Percentiles rank a stretch among this genome's conserved stretches.
Conservation (phyloP, 2,888 invertebrate genomes). For the Lepetodrilus schrolli region DNA sequence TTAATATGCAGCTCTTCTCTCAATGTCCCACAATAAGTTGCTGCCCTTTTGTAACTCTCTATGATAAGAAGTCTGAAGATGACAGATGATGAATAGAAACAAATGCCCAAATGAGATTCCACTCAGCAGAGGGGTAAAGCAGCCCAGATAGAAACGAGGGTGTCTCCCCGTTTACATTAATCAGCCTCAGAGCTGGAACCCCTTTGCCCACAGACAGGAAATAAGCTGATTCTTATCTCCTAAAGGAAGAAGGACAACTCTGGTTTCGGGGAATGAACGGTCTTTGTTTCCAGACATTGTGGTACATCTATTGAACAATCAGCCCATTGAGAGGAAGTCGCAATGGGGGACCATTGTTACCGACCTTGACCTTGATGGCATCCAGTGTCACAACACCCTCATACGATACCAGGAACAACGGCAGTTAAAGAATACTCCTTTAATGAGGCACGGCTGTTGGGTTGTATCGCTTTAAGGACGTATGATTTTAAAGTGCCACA, state of each 20-base stretch:
- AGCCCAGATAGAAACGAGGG: background rate
- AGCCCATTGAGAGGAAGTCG: background rate
- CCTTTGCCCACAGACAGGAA: slow-evolving; percentile 11
- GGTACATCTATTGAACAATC: background rate
- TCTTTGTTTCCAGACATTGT: background rate
- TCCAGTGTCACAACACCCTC: background rate
- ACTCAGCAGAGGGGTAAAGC: background rate
- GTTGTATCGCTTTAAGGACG: no score
- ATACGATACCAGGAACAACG: background rate
- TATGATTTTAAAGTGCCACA: no score
- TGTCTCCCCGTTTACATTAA: background rate
- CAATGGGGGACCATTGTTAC: background rate
- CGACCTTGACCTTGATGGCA: background rate
- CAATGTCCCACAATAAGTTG: slow-evolving; percentile 1
- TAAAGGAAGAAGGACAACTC: background rate
- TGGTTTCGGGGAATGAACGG: background rate
- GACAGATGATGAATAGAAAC: slow-evolving; percentile 26
- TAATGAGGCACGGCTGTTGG: background rate
- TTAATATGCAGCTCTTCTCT: slow-evolving; percentile 5
- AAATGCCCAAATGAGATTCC: slow-evolving; percentile 19
- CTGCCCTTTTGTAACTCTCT: slow-evolving; percentile 23
- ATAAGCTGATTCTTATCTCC: slow-evolving; percentile 7
- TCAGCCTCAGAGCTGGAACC: background rate
- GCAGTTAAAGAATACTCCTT: background rate
- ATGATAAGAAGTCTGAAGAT: slow-evolving; percentile 2